phyloP scores from a whole-genome alignment of 2,888 invertebrate species.

The Hemicrepidius hirtus region DNA sequence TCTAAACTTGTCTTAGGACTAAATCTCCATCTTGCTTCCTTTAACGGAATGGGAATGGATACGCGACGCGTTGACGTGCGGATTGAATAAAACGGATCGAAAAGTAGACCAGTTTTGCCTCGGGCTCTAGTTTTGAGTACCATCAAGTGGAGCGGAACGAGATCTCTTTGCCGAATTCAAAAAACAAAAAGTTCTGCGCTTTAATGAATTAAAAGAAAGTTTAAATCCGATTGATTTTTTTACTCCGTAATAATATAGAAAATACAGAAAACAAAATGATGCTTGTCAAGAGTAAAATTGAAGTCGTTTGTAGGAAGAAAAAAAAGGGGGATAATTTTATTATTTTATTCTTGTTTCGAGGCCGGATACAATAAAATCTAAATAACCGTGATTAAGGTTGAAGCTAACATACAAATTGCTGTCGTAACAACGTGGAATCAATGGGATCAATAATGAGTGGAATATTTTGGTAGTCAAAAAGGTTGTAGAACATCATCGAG shows the following conservation, averaged over 20 bases:
- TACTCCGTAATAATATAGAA: no score
- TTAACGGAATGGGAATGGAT: not conserved
- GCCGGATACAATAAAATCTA: constrained; percentile 30
- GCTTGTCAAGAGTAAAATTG: no score
- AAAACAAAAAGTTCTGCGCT: constrained; percentile 26
- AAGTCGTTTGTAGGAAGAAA: not conserved
- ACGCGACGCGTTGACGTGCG: constrained; percentile 34
- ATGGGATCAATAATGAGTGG: constrained; percentile 26
- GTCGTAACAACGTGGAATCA: constrained; percentile 28
- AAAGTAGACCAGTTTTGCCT: constrained; percentile 56
- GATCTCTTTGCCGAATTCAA: constrained; percentile 41
- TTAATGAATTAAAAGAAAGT: not conserved
- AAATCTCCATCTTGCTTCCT: constrained; percentile 13
- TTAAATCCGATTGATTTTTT: no score
- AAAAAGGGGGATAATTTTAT: no score
- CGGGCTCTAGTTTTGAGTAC: constrained; percentile 53
- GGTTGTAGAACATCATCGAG: not conserved
- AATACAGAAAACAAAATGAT: no score
- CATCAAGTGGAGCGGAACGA: constrained; percentile 54
- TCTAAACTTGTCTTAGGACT: constrained; percentile 39
- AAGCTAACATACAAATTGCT: constrained; percentile 17
- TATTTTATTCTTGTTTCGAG: constrained; percentile 3
- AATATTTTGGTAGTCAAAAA: constrained; percentile 18
- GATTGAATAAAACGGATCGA: constrained; percentile 30
- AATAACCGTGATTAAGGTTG: constrained; percentile 33